Percentiles rank a stretch among this genome's conserved stretches.
Conservation (phyloP, 2,113 vertebrate genomes). For the Theropithecus gelada region DNA sequence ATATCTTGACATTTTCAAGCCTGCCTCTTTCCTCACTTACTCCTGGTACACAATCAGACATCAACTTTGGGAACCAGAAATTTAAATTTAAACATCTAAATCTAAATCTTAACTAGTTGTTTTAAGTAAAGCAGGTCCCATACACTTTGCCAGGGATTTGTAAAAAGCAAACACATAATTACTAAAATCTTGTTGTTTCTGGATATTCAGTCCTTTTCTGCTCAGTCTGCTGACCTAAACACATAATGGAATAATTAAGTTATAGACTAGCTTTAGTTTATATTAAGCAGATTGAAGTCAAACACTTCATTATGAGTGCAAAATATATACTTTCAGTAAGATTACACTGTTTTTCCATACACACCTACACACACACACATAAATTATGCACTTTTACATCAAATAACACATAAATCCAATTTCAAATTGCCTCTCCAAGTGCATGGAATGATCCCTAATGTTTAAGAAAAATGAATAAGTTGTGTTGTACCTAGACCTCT, state of each 20-base stretch:
- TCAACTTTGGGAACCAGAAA: background rate
- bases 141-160: background rate
- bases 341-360: background rate
- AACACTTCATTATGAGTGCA: background rate
- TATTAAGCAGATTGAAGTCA: background rate
- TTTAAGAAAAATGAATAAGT: slow-evolving; percentile 5
- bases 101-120: background rate
- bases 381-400: background rate
- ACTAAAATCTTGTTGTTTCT: slow-evolving; percentile 17
- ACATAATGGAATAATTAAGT: background rate
- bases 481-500: background rate
- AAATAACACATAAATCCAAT: background rate
- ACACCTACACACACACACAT: background rate
- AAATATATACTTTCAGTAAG: background rate
- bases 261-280: background rate
- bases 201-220: slow-evolving; percentile 26
- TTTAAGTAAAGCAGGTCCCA: background rate
- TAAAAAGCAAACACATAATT: background rate
- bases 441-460: background rate
- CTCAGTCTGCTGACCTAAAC: slow-evolving; percentile 1
- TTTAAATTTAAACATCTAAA: background rate
- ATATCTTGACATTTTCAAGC: background rate
- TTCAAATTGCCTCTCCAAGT: background rate
- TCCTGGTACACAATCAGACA: background rate
- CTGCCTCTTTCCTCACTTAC: background rate